These are phyloP conservation scores for Protomyctophum bolini DNA, from an alignment of 2,113 vertebrate species.

Conservation along the genomic window DNA sequence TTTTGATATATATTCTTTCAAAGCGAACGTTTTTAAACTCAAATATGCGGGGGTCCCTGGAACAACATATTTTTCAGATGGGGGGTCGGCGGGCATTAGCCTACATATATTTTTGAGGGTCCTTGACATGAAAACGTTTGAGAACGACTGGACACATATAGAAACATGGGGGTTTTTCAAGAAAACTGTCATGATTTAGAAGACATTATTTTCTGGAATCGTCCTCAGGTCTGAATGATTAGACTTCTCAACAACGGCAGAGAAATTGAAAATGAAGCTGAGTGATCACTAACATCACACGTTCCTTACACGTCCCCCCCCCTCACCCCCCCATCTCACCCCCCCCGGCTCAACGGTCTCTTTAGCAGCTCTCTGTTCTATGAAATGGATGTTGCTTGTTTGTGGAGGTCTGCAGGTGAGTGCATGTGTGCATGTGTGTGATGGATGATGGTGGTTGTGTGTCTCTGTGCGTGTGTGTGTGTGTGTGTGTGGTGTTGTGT, in stretches of 20 bases:
- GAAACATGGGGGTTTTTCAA: too few species aligned
- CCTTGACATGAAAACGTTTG: too few species aligned
- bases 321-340: conserved; percentile 29
- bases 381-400: conserved; percentile 19
- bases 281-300: conserved; percentile 16
- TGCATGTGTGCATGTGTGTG: conserved; percentile 15
- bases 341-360: conserved; percentile 15
- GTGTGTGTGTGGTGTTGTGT: not conserved
- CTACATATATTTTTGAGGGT: too few species aligned
- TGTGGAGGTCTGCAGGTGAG: not conserved
- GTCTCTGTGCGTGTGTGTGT: not conserved
- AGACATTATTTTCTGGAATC: too few species aligned
- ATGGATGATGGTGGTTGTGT: conserved; percentile 47
- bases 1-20: too few species aligned
- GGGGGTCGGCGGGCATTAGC: too few species aligned
- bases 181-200: too few species aligned
- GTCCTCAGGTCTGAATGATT: not conserved
- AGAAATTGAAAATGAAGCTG: conserved; percentile 41
- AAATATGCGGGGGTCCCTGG: too few species aligned
- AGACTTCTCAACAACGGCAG: conserved; percentile 38
- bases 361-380: conserved; percentile 43
- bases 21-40: too few species aligned
- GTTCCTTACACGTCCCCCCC: conserved; percentile 31
- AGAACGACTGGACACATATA: too few species aligned
- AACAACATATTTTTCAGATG: too few species aligned